These are phyloP conservation scores for Portevinia maculata DNA, from an alignment of 2,888 invertebrate species.

Conservation along the genomic window DNA sequence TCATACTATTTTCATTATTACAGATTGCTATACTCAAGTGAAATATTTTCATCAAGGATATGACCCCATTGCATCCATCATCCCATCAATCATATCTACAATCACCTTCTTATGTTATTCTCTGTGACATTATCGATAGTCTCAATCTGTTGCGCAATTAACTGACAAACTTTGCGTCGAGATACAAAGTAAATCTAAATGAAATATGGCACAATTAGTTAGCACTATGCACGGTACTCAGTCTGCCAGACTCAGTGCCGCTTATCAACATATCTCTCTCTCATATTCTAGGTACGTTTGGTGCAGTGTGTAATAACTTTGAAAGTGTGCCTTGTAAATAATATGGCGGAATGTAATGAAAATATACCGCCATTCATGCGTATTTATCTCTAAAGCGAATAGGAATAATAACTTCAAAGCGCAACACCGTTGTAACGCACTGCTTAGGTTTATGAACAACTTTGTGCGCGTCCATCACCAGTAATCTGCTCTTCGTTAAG, in stretches of 20 bases:
- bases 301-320: constrained; percentile 16
- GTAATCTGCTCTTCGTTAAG: not conserved
- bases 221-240: constrained; percentile 9
- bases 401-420: constrained; percentile 44
- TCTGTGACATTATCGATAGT: constrained; percentile 48
- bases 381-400: constrained; percentile 3
- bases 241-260: constrained; percentile 54
- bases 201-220: constrained; percentile 54
- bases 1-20: not conserved
- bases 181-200: constrained; percentile 53
- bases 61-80: constrained; percentile 48
- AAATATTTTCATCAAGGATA: constrained; percentile 52
- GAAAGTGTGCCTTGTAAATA: constrained; percentile 30
- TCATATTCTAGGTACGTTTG: not conserved
- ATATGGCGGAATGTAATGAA: constrained; percentile 49
- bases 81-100: constrained; percentile 56
- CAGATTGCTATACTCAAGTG: not conserved
- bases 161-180: constrained; percentile 35
- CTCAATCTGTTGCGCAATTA: constrained; percentile 64
- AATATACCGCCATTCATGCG: constrained; percentile 7
- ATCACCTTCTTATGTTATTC: constrained; percentile 51
- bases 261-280: constrained; percentile 27
- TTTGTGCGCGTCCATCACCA: constrained; percentile 17
- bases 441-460: constrained; percentile 7
- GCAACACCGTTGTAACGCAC: not conserved